Evolutionary conservation across 2,888 invertebrate species (phyloP).

Genomic region (Drosophila nr. fundita): DNA sequence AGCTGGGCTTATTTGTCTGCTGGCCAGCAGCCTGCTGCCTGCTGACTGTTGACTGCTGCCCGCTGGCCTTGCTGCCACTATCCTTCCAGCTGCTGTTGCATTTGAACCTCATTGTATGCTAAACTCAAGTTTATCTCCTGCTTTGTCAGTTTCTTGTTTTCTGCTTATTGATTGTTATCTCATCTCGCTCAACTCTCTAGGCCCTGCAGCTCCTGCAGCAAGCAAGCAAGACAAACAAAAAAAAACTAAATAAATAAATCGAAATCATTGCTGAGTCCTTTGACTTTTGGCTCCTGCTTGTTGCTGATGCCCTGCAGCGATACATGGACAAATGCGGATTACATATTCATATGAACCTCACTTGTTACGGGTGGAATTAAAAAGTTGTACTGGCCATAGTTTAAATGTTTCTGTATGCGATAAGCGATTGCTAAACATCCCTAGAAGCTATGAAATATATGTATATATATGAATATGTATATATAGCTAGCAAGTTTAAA

Average conservation of each 20-base stretch:
- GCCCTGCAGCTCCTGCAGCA: slow-evolving; percentile 11
- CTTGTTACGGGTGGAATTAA: neutral
- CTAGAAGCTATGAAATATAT: neutral
- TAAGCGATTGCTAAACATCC: too few relatives aligned
- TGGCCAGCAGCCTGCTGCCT: slow-evolving; percentile 26
- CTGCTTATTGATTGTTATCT: slow-evolving; percentile 61
- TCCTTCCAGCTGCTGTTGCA: slow-evolving; percentile 42
- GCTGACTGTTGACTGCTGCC: slow-evolving; percentile 2
- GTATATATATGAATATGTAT: neutral
- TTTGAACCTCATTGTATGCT: slow-evolving; percentile 58
- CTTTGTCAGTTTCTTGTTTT: slow-evolving; percentile 55
- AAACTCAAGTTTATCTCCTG: slow-evolving; percentile 47
- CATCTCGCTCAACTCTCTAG: slow-evolving; percentile 20
- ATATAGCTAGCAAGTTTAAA: neutral
- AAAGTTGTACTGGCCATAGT: neutral
- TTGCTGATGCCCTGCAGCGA: slow-evolving; percentile 18
- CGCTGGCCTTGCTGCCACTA: slow-evolving; percentile 8
- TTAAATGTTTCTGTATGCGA: neutral
- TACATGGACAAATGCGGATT: slow-evolving; percentile 19
- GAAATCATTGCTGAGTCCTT: slow-evolving; percentile 43
- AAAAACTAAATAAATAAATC: slow-evolving; percentile 9
- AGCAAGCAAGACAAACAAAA: slow-evolving; percentile 4
- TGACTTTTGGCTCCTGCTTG: slow-evolving; percentile 42
- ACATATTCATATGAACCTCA: neutral
- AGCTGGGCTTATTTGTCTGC: slow-evolving; percentile 69